Evolutionary conservation across 2,888 invertebrate species (phyloP), one percentile per base, ranked within the genome.

Genomic region (Zygaena filipendulae): DNA sequence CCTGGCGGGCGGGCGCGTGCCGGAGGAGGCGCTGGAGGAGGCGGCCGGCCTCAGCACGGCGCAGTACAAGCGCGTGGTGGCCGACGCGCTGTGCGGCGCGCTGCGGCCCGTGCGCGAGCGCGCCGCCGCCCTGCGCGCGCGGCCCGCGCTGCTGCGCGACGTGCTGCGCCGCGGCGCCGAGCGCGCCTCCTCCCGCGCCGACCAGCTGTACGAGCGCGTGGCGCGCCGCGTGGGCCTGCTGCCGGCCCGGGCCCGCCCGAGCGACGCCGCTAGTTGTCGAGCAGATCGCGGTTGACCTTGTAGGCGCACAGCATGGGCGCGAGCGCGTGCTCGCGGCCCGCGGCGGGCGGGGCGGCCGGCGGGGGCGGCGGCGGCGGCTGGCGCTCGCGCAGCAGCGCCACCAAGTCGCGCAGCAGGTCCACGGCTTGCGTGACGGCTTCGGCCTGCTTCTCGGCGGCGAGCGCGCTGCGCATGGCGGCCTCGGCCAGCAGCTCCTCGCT

Each of bases 1-100:
- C 25, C 81, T 91, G 31, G 72, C 91, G 11, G 84, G 86, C 10
- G 89, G 85, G 23, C 77, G 83, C 59, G 59, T 82, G 27, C 75
- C 87, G 2, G 85, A 88, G 39, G 82, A 88, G 43, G 88, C 91
- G 35, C 86, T 88, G 42, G 71, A 81, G 38, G 87, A 92, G 58
- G 83, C 77, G 10, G 59, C 68, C 31, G 71, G 71, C 6, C 54
- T 92, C 21, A 87, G 90, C 58, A 96, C 95, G 24, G 90, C 86
- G 48, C 82, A 86, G 82, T 88, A 81, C 62, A 72, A 74, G 42
- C 35, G 41, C 33, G 57, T 53, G 30, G 67, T 66, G 38, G 64
- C 52, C 20, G 40, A 32, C 19, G 63, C 60, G 36, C 48, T 59
- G 30, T 31, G 32, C 30, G 38, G 10, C 13, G 42, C 43, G 40